A percentile compares a stretch with the other conserved stretches of the same genome.
phyloP scores from a whole-genome alignment of 2,113 vertebrate genomes.

The Nettapus auritus region DNA sequence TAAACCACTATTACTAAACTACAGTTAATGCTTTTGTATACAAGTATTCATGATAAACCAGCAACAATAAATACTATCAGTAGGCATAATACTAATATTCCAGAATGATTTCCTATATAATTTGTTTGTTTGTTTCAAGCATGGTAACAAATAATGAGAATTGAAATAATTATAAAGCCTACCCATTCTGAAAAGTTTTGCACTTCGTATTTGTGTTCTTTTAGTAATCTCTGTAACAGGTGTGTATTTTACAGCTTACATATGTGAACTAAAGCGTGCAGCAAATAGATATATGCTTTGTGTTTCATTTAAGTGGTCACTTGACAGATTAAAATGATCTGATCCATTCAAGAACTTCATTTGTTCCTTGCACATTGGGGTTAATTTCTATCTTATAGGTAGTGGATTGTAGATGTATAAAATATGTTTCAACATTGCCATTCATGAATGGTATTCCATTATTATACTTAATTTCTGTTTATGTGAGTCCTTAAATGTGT shows the following conservation, averaged over 20 bases:
- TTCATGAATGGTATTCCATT: background rate
- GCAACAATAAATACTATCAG: background rate
- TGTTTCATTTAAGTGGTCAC: background rate
- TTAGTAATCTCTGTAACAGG: background rate
- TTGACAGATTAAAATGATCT: background rate
- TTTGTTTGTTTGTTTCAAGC: background rate
- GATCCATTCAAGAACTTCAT: background rate
- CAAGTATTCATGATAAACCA: background rate
- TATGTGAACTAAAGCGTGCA: background rate
- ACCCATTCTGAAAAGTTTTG: background rate
- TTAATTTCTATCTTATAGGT: background rate
- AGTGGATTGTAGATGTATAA: background rate
- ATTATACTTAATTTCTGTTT: background rate
- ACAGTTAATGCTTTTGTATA: background rate
- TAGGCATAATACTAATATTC: background rate
- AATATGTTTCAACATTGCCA: background rate
- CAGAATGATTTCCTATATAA: background rate
- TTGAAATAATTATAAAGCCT: background rate
- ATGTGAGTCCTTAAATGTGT: background rate
- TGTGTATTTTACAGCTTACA: fast-evolving
- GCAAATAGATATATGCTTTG: background rate
- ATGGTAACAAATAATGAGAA: background rate
- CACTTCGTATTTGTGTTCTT: background rate
- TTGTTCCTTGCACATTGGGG: background rate
- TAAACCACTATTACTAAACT: background rate